Base-by-base conservation (phyloP, 2,888 invertebrate genomes). In the Hyles lineata region DNA sequence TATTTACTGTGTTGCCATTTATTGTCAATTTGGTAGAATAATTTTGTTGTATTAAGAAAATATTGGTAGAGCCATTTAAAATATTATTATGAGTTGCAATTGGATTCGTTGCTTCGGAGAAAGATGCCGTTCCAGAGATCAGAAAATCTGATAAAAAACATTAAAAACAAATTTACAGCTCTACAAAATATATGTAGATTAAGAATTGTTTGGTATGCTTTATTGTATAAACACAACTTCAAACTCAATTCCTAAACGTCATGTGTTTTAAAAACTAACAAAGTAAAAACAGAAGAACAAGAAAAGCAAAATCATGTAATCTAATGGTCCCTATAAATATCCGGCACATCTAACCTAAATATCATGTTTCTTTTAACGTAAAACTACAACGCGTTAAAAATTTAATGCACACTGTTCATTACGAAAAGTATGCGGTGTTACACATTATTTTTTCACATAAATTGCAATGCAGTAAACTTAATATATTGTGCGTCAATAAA, bases 401-500 rank as follows among this genome's bases (percentile, higher is more conserved):
- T 15, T 60, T 25, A 25, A 60, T 25, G 25, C 25, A 25, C 17
- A 4, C 6, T 25, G 17, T 29, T 25, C 17, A 17, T 25, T 23
- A 23, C 50, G 23, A 23, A 11, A 17, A 23, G 15, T 50, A 43
- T 19, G 50, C 17, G 17, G 23, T 67, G 23, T 17, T 23, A 5
- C 43, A 67, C 23, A 67, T 72, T 29, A 72, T 17, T 55, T 72
- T 58, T 58, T 67, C 21, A 63, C 32, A 72, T 73, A 74, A 74
- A 85, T 82, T 82, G 81, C 76, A 76, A 80, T 81, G 84, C 84
- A 84, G 85, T 90, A 89, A 90, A 89, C 76, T 80, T 87, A 81
- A 89, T 87, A 87, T 89, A 89, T 87, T 83, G 86, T 80, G 76
- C 83, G 85, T 85, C 87, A 85, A 90, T 89, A 88, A 85, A 89